Base-by-base conservation (phyloP, 2,888 invertebrate genomes). In the Pollenia amentaria region DNA sequence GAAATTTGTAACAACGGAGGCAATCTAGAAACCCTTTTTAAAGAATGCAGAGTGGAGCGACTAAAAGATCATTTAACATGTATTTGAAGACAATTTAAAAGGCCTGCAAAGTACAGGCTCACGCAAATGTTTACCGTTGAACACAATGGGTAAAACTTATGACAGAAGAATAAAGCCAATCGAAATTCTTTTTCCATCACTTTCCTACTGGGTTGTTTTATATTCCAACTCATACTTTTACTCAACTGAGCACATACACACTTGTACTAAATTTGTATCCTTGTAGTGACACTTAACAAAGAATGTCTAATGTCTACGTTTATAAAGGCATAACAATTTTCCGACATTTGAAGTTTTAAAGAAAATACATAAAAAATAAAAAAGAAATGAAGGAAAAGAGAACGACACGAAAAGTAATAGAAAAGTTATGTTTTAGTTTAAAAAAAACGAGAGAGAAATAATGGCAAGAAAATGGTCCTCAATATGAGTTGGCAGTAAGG, bases 231-330 rank as follows among this genome's bases (percentile, higher is more conserved):
- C 8, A 57, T 51, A 69, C 72, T 14, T 55, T 76, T 29, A 12
- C 57, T 44, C 10, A 29, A 2, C 6, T 11, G 3, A 21, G 51
- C 29, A 64, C 10, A 12, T 21, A 51, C 9, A 21, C 0, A 6
- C 40, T 18, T 8, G 9, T 44, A 57, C n/a, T 46, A 46, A 21
- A 40, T 55, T 21, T 14, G 40, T 42, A 53, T 29, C 42, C 16
- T 51, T 38, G 53, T 18, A 64, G 53, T 16, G 51, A 80, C 72
- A 77, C 60, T 76, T 84, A 80, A 77, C 80, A 80, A 84, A 84
- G 72, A 76, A 77, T 80, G 84, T 87, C 84, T 84, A 77, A 83
- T 84, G 87, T 87, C 76, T 79, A 76, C 72, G 62, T 73, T 70
- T 78, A 69, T 82, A 57, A 79, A 64, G 79, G 78, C 72, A 67